Evolutionary conservation across 2,797 vertebrate species (phyloP).

Genomic region (Malacoctenus gilli): DNA sequence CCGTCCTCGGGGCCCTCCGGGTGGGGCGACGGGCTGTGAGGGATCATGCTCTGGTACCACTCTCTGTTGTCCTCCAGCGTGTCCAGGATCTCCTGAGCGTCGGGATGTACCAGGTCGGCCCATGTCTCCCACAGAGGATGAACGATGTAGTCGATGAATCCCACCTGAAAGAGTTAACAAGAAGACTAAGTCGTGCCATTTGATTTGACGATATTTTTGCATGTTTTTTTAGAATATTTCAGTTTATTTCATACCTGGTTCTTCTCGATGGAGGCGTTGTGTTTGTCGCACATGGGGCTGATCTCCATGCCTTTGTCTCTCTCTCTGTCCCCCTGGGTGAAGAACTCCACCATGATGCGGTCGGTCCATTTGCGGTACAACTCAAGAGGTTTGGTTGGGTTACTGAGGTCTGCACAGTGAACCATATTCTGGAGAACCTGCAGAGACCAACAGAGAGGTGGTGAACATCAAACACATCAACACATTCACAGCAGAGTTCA

Average conservation of each 20-base stretch:
- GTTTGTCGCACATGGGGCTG: conserved; percentile 96
- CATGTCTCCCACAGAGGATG: conserved; percentile 95
- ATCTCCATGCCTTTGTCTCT: conserved; percentile 92
- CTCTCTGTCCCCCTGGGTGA: conserved; percentile 89
- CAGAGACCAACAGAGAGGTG: not conserved
- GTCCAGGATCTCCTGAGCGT: conserved; percentile 92
- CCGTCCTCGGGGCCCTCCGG: conserved; percentile 58
- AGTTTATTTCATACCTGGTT: conserved; percentile 87
- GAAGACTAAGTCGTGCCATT: too few relatives aligned
- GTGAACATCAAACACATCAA: not conserved
- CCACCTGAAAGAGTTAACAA: conserved; percentile 87
- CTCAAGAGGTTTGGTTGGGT: conserved; percentile 91
- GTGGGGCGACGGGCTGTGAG: conserved; percentile 84
- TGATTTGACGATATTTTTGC: too few relatives aligned
- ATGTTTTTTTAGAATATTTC: too few relatives aligned
- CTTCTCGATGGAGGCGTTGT: conserved; percentile 92
- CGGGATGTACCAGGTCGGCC: conserved; percentile 92
- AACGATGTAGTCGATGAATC: conserved; percentile 94
- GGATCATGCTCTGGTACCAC: conserved; percentile 96
- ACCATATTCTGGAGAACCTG: conserved; percentile 95
- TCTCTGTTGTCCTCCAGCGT: conserved; percentile 93
- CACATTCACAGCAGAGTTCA: not conserved
- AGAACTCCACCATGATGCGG: conserved; percentile 93
- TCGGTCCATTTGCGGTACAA: conserved; percentile 92
- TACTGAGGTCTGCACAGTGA: conserved; percentile 93